phyloP scores from a whole-genome alignment of 2,797 vertebrate species.

The Triplophysa yarkandensis region DNA sequence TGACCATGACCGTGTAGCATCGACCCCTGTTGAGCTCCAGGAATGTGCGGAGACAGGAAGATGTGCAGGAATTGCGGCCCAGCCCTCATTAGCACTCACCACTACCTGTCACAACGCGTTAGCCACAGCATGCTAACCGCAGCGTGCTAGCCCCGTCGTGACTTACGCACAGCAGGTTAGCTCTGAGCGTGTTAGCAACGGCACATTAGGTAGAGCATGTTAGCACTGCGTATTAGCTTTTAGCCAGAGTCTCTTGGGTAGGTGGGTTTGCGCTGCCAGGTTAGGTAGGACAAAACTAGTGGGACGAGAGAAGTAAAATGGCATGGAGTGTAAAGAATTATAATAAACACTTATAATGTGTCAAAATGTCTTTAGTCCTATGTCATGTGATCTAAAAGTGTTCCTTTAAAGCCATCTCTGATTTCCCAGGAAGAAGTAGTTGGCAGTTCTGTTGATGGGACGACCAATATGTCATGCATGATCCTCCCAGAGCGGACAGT shows the following conservation, averaged over 20 bases:
- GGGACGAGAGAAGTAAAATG: too few species aligned
- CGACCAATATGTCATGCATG: neutral
- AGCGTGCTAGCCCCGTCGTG: conserved; percentile 48
- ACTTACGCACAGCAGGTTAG: conserved; percentile 51
- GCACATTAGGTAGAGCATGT: conserved; percentile 49
- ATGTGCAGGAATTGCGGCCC: conserved; percentile 72
- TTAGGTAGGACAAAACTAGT: neutral
- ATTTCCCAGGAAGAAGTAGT: neutral
- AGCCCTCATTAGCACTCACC: conserved; percentile 80
- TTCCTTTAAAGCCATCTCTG: neutral
- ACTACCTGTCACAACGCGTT: conserved; percentile 83
- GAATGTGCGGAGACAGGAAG: conserved; percentile 83
- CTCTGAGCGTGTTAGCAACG: conserved; percentile 48
- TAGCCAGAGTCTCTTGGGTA: conserved; percentile 18
- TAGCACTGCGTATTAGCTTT: conserved; percentile 42
- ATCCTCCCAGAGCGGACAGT: conserved; percentile 30
- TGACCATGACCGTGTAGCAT: conserved; percentile 72
- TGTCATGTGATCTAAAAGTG: neutral
- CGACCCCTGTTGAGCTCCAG: conserved; percentile 63
- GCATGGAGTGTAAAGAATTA: too few species aligned
- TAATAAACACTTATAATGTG: too few species aligned
- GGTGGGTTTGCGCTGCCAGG: neutral
- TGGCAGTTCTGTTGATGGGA: neutral
- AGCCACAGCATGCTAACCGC: conserved; percentile 72
- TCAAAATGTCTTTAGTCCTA: neutral